Base-by-base conservation (phyloP, 2,113 vertebrate species). In the Parus major region DNA sequence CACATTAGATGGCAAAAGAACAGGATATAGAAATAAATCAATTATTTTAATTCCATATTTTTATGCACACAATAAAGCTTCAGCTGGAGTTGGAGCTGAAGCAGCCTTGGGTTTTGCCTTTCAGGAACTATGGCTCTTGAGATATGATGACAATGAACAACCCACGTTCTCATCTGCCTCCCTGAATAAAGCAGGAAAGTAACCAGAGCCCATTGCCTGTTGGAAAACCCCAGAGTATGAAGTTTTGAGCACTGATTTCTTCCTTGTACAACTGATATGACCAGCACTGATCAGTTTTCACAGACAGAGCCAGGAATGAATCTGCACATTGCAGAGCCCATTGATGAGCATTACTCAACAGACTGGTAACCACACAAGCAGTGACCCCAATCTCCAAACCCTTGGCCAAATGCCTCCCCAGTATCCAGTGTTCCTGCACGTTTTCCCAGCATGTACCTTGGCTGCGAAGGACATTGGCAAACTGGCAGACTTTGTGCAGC, bases 401-500 rank as follows among this genome's bases (percentile, higher is more conserved):
- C n/a, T 23, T 53, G 64, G 25, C 35, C 47, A 29, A 49, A 42
- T 11, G 12, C 50, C 50, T 87, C 31, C 39, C 59, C 36, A 29
- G 52, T 4, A 29, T 1, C 8, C 73, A 88, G 21, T 0, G 2
- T 11, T 44, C 8, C 55, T 21, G 4, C 39, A 39, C 11, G 39
- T 11, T 72, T 75, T 46, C 24, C 41, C 87, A 76, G 66, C 75
- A 0, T 14, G 11, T 96, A 99, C 99, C 99, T 98, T 99, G 98
- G 61, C 98, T 96, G 92, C 97, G 98, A 24, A 99, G 98, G 83
- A 99, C 98, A 13, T 99, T 99, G 97, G 99, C 98, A 11, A 99
- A 99, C 97, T 97, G 99, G 94, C 99, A 99, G 81, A 99, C 99
- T 84, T 97, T 98, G 88, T 97, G 97, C 93, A 99, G 97, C 95